Conservation (phyloP, 92 coral and sea anemone species). For the Nematostella vectensis region DNA sequence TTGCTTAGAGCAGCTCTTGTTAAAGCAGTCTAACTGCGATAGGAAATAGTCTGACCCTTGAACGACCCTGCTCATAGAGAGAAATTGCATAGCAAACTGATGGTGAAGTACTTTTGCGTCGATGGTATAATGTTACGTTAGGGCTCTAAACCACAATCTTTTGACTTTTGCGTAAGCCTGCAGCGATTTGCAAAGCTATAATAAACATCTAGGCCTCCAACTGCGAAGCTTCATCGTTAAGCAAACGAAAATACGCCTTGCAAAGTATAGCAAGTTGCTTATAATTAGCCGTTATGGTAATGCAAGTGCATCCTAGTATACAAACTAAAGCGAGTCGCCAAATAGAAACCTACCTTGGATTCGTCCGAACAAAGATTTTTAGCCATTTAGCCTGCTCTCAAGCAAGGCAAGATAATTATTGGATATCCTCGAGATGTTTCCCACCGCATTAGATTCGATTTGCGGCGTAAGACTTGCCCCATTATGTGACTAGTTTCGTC, state of each 20-base stretch:
- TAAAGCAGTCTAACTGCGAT: no score
- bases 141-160: background rate
- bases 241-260: background rate
- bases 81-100: background rate
- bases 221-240: background rate
- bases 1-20: no score
- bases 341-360: conserved; percentile 38
- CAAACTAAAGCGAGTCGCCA: conserved; percentile 5
- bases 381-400: conserved; percentile 80
- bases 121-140: background rate
- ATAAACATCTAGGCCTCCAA: no score
- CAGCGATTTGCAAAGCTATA: no score
- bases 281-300: conserved; percentile 12
- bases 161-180: no score
- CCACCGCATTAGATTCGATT: conserved; percentile 33
- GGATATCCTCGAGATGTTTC: conserved; percentile 25
- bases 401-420: conserved; percentile 48
- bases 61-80: background rate
- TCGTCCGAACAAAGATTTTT: conserved; percentile 43
- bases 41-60: background rate
- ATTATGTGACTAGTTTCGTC: conserved; percentile 40
- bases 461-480: conserved; percentile 28
- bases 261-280: conserved; percentile 6
- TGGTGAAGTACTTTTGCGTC: background rate
- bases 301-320: background rate